Conservation (phyloP, 2,113 vertebrate species). For the Phainopepla nitens region DNA sequence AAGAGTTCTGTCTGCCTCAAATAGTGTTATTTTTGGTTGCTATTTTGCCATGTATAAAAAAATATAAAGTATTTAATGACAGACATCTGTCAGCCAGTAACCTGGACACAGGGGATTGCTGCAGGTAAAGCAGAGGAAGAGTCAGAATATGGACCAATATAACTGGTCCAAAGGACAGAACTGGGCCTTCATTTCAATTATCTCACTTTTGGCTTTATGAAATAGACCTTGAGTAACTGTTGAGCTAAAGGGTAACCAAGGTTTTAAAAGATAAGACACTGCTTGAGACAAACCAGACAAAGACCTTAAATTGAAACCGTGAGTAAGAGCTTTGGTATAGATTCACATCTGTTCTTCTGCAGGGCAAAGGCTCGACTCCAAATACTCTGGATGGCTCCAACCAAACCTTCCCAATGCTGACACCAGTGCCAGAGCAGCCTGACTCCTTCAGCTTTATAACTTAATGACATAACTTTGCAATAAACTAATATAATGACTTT, state of each 20-base stretch:
- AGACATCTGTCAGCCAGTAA: background rate
- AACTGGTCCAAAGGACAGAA: background rate
- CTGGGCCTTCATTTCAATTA: background rate
- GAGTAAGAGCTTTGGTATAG: background rate
- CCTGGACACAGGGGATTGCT: background rate
- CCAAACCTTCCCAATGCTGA: background rate
- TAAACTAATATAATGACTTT: background rate
- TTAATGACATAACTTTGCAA: background rate
- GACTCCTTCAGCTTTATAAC: background rate
- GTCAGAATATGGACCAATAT: rapidly evolving
- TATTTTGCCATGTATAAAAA: background rate
- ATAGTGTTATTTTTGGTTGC: background rate
- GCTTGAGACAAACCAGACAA: background rate
- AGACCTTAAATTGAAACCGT: background rate
- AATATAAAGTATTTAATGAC: background rate
- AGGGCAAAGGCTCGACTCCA: background rate
- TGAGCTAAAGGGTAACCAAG: background rate
- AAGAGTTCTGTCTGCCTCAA: background rate
- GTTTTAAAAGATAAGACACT: background rate
- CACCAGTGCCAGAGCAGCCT: background rate
- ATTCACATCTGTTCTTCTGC: background rate
- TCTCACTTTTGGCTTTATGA: background rate
- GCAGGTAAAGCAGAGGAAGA: background rate
- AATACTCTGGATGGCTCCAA: background rate
- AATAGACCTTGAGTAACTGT: background rate